Evolutionary conservation across 2,797 vertebrate genomes (phyloP).

Genomic region (Poeciliopsis presidionis): DNA sequence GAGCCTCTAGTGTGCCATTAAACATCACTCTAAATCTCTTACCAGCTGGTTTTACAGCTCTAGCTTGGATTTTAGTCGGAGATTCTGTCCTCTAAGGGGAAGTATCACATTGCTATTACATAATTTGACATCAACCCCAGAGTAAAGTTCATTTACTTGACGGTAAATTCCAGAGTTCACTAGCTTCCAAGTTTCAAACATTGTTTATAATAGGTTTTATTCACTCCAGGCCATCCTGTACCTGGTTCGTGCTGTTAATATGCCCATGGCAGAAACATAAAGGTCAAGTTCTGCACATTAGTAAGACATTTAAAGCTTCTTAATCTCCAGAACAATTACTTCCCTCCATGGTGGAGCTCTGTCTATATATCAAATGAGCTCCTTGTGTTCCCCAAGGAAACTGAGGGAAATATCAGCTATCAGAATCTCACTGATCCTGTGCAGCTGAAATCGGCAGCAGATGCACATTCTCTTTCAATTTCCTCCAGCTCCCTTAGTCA

Average conservation of each 20-base stretch:
- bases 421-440: constrained; percentile 45
- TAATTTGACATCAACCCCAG: constrained; percentile 31
- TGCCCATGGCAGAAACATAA: constrained; percentile 43
- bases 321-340: constrained; percentile 35
- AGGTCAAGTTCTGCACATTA: constrained; percentile 49
- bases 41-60: constrained; percentile 27
- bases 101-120: constrained; percentile 57
- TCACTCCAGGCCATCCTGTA: constrained; percentile 21
- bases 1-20: constrained; percentile 27
- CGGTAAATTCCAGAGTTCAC: constrained; percentile 7
- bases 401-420: constrained; percentile 43
- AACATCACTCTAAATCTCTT: constrained; percentile 37
- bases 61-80: constrained; percentile 20
- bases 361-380: constrained; percentile 48
- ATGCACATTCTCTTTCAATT: constrained; percentile 36
- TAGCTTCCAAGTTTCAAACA: constrained; percentile 1
- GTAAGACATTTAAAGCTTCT: constrained; percentile 37
- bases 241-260: constrained; percentile 22
- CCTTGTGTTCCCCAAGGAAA: constrained; percentile 35
- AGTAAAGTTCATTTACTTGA: constrained; percentile 33
- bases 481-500: constrained; percentile 19
- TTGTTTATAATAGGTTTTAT: constrained; percentile 32
- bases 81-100: constrained; percentile 27
- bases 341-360: constrained; percentile 31
- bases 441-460: constrained; percentile 57